Percentiles rank a stretch among this genome's conserved stretches.
Evolutionary conservation across 2,888 invertebrate genomes (phyloP).

Genomic region (Cynaeus angustus): DNA sequence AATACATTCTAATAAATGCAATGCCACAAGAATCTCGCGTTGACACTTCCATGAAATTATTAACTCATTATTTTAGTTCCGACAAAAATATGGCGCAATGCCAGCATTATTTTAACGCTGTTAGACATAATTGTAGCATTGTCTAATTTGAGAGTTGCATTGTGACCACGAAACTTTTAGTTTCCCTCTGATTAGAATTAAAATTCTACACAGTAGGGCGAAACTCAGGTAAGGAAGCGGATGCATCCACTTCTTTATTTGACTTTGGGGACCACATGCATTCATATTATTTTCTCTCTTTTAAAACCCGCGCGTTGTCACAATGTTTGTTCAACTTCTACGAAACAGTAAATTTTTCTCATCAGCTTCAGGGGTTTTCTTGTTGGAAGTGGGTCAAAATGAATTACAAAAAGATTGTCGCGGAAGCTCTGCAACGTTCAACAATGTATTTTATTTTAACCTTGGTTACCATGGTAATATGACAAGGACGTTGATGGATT

Average conservation of each 20-base stretch:
- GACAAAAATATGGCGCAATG: constrained; percentile 14
- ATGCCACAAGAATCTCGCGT: constrained; percentile 2
- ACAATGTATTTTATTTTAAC: constrained; percentile 34
- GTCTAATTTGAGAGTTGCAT: constrained; percentile 5
- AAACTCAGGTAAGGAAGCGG: constrained; percentile 55
- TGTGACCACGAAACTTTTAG: neutral
- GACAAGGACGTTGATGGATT: constrained; percentile 60
- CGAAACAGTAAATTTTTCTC: constrained; percentile 56
- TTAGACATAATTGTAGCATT: constrained; percentile 16
- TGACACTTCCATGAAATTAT: constrained; percentile 17
- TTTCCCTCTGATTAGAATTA: constrained; percentile 18
- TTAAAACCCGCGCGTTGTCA: constrained; percentile 54
- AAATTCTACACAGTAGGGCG: neutral
- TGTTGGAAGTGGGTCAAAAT: constrained; percentile 19
- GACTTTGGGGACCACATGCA: constrained; percentile 64
- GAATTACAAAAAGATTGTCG: constrained; percentile 14
- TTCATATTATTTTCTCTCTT: constrained; percentile 66
- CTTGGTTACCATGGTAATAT: constrained; percentile 53
- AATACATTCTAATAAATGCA: constrained; percentile 5
- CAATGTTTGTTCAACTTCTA: constrained; percentile 52
- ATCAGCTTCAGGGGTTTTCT: constrained; percentile 53
- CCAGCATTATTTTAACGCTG: constrained; percentile 11
- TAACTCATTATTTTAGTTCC: constrained; percentile 4
- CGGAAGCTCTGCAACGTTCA: constrained; percentile 14
- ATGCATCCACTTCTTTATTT: constrained; percentile 65